These are phyloP conservation scores for Hyles euphorbiae DNA, from an alignment of 1,140 invertebrate genomes.

Conservation along the genomic window DNA sequence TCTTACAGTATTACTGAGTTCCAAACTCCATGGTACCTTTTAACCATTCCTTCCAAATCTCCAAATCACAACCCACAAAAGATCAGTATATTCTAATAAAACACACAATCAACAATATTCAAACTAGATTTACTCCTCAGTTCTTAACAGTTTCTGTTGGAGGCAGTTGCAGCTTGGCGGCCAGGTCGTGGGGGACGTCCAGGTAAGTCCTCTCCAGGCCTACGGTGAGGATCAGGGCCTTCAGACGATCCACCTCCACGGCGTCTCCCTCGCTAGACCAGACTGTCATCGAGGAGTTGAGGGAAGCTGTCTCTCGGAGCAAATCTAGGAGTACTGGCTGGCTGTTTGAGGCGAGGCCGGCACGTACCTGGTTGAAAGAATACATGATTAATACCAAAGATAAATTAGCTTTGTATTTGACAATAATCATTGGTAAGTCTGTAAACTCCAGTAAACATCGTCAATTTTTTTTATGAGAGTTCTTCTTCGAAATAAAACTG, in stretches of 20 bases:
- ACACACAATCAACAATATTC: no score
- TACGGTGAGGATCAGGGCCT: slow-evolving; percentile 77
- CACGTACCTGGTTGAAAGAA: slow-evolving; percentile 82
- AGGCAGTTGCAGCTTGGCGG: slow-evolving; percentile 71
- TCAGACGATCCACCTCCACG: slow-evolving; percentile 78
- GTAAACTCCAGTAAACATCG: no score
- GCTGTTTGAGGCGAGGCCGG: slow-evolving; percentile 82
- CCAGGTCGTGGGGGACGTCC: slow-evolving; percentile 80
- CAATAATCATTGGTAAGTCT: no score
- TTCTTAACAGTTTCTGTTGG: slow-evolving; percentile 19
- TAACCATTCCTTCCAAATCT: no score
- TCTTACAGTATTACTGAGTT: no score
- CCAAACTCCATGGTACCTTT: no score
- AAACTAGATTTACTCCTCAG: no score
- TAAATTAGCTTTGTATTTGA: no score
- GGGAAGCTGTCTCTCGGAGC: slow-evolving; percentile 59
- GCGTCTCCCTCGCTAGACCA: slow-evolving; percentile 81
- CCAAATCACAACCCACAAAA: no score
- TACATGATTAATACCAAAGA: slow-evolving; percentile 31
- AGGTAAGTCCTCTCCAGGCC: slow-evolving; percentile 81
- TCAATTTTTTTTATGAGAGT: no score
- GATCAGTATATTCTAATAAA: no score
- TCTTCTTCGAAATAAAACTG: no score
- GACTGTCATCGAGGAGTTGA: slow-evolving; percentile 80
- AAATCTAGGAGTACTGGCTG: slow-evolving; percentile 73